phyloP scores from a whole-genome alignment of 2,888 invertebrate genomes.

The Drosophila conformis region DNA sequence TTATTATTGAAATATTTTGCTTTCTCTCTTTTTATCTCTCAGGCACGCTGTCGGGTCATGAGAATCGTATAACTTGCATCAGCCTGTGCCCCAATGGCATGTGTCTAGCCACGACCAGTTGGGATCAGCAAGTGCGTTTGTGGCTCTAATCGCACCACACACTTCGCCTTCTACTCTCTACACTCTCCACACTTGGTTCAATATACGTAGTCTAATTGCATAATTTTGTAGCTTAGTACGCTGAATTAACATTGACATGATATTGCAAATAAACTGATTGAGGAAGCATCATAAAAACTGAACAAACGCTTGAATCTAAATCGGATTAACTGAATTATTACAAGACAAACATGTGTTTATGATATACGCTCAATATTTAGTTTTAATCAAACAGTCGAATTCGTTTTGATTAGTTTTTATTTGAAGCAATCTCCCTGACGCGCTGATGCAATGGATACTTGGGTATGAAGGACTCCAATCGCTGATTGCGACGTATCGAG shows the following conservation, averaged over 20 bases:
- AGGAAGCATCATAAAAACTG: constrained; percentile 14
- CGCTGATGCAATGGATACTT: constrained; percentile 39
- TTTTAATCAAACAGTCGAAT: background rate
- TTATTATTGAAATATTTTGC: constrained; percentile 60
- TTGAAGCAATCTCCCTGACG: background rate
- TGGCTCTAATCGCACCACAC: constrained; percentile 89
- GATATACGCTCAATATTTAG: background rate
- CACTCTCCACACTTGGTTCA: constrained; percentile 39
- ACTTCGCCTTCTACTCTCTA: background rate
- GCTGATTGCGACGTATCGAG: constrained; percentile 47
- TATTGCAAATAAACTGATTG: constrained; percentile 51
- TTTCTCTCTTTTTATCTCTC: constrained; percentile 30
- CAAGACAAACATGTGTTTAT: background rate
- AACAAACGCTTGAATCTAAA: background rate
- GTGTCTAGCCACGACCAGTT: constrained; percentile 94
- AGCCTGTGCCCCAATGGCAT: constrained; percentile 93
- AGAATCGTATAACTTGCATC: constrained; percentile 95
- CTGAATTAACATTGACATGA: constrained; percentile 11
- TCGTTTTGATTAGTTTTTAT: background rate
- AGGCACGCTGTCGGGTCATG: constrained; percentile 93
- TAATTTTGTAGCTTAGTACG: constrained; percentile 29
- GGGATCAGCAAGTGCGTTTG: constrained; percentile 94
- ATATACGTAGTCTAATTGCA: constrained; percentile 40
- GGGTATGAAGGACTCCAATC: constrained; percentile 48
- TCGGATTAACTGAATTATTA: background rate